phyloP scores from a whole-genome alignment of 2,888 invertebrate species.

The Sphecodes monilicornis region DNA sequence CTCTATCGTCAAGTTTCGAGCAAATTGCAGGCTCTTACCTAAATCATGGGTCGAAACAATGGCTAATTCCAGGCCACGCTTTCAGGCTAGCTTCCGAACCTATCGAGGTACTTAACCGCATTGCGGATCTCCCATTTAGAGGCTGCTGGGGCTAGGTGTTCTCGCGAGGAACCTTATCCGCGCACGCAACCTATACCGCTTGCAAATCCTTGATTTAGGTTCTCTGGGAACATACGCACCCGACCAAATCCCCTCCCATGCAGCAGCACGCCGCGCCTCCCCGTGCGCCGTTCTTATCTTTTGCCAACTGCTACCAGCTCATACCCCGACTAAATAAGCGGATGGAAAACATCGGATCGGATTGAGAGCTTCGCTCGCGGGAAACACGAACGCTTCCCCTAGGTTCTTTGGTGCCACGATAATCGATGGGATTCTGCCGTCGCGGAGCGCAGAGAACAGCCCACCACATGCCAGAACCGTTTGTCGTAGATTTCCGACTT shows the following conservation, averaged over 20 bases:
- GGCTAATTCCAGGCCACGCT: slow-evolving; percentile 65
- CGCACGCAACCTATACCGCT: slow-evolving; percentile 39
- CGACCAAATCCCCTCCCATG: slow-evolving; percentile 19
- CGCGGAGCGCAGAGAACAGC: background rate
- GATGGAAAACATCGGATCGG: slow-evolving; percentile 33
- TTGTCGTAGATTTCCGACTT: background rate
- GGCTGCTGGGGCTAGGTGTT: slow-evolving; percentile 43
- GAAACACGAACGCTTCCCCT: slow-evolving; percentile 11
- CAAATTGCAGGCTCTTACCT: slow-evolving; percentile 78
- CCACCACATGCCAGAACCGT: background rate
- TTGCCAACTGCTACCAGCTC: slow-evolving; percentile 41
- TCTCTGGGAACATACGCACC: slow-evolving; percentile 39
- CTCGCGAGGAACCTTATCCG: slow-evolving; percentile 43
- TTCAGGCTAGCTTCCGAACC: slow-evolving; percentile 74
- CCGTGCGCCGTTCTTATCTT: slow-evolving; percentile 61
- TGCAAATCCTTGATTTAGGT: slow-evolving; percentile 77
- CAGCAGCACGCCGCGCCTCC: background rate
- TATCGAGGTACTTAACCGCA: slow-evolving; percentile 80
- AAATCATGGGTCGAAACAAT: slow-evolving; percentile 74
- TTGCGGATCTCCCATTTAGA: slow-evolving; percentile 76
- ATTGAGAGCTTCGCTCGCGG: slow-evolving; percentile 1
- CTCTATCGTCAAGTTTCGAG: slow-evolving; percentile 57
- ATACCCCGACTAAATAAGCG: slow-evolving; percentile 31
- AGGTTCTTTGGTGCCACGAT: slow-evolving; percentile 2
- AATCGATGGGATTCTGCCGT: slow-evolving; percentile 12